phyloP scores from a whole-genome alignment of 1,140 invertebrate species.

The Dufourea novaeangliae region DNA sequence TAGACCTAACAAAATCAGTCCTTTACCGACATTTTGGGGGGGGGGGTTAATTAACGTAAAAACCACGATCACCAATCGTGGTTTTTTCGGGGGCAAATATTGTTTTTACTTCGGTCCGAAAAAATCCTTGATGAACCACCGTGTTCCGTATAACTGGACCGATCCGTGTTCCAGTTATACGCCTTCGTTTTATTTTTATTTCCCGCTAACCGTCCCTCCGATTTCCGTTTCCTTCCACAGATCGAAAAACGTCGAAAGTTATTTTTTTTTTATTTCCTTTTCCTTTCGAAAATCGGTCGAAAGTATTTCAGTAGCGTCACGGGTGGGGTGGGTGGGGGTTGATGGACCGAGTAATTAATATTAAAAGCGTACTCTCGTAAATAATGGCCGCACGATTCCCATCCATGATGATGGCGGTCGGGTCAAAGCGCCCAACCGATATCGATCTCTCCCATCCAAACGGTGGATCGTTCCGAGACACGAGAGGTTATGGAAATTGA shows the following conservation, averaged over 20 bases:
- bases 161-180: neutral
- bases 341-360: slow-evolving; percentile 46
- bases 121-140: neutral
- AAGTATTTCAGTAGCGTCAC: slow-evolving; percentile 7
- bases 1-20: too few species aligned
- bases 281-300: neutral
- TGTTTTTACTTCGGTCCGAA: too few species aligned
- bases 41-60: too few species aligned
- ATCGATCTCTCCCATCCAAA: neutral
- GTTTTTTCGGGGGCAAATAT: neutral
- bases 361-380: slow-evolving; percentile 34
- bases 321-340: too few species aligned
- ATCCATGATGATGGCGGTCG: neutral
- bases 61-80: too few species aligned
- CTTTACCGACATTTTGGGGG: too few species aligned
- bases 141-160: neutral
- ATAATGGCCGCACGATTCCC: slow-evolving; percentile 12
- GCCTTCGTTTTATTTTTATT: neutral
- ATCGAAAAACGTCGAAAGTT: slow-evolving; percentile 10
- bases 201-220: neutral
- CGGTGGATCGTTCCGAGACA: neutral
- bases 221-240: slow-evolving; percentile 12
- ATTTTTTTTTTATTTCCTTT: too few species aligned
- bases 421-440: slow-evolving; percentile 18
- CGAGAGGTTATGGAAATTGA: slow-evolving; percentile 28